Base-by-base conservation (phyloP, 2,797 vertebrate genomes). In the Harpagifer antarcticus region DNA sequence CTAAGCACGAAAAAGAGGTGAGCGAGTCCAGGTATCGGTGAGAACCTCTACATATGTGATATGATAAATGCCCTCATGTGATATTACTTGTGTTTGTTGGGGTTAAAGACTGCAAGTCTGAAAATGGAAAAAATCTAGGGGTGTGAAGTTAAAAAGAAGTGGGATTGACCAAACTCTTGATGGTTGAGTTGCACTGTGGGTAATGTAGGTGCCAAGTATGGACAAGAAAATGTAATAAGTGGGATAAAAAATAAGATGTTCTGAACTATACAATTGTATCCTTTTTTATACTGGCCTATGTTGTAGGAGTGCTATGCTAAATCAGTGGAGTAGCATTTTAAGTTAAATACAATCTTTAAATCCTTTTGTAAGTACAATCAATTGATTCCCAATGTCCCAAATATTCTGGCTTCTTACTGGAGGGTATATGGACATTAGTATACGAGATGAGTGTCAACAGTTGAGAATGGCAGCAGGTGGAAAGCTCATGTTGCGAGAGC, bases 291-390 rank as follows among this genome's bases (percentile, higher is more conserved):
- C 47, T 27, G 42, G 20, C 50, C 49, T 17, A 17, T 19, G 40
- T 31, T 3, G 17, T 11, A 15, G 15, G 14, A 50, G 44, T 64
- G 40, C 9, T 6, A 11, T 17, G 20, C 48, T 55, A 9, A n/a
- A 68, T 48, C 1, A 0, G 59, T 48, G 27, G 49, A 52, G 23
- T 37, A 16, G 17, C 60, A 10, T 20, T 42, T 55, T 20, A 37
- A 23, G 48, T 43, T 54, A 20, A 62, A 3, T 44, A 47, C 48
- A 16, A 44, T n/a, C 27, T 44, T 80, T 48, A 81, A 64, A 79
- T 40, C 1, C 2, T 31, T 54, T 23, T 52, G 37, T 9, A 19
- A 44, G 15, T n/a, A 40, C 40, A 17, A 53, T 1, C 2, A 42
- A 19, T 40, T 43, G 42, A 33, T 15, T 20, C 5, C n/a, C 9